Conservation (phyloP, 1,140 invertebrate species). For the Vollenhovia emeryi region DNA sequence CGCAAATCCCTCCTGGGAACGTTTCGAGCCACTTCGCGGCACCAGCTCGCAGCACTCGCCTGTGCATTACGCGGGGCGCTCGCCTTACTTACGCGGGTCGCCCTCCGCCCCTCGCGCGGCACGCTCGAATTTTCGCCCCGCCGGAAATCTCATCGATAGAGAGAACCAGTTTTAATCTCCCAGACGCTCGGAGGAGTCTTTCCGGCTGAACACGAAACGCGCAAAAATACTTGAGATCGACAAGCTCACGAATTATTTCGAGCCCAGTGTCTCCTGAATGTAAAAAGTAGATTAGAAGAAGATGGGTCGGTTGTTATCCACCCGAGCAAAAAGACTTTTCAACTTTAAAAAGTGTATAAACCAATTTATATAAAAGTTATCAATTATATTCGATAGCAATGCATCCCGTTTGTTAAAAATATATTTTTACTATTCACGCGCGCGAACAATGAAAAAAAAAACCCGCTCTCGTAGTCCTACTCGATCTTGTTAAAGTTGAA, state of each 20-base stretch:
- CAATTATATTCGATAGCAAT: too few species aligned
- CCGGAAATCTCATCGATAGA: not conserved
- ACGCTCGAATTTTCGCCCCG: not conserved
- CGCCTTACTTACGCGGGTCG: not conserved
- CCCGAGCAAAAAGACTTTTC: not conserved
- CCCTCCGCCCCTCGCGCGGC: too few species aligned
- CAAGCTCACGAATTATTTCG: not conserved
- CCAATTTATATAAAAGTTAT: not conserved
- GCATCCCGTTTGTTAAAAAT: not conserved
- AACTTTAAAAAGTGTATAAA: not conserved
- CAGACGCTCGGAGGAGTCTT: not conserved
- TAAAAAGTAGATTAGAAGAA: not conserved
- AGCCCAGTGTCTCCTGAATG: not conserved
- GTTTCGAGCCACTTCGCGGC: conserved; percentile 62
- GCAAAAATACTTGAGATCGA: not conserved
- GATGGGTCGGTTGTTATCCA: not conserved
- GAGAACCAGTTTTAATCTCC: conserved; percentile 1
- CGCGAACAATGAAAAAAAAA: not conserved
- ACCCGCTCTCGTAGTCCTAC: not conserved
- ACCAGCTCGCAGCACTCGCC: not conserved
- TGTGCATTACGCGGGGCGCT: not conserved
- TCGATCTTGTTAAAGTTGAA: not conserved
- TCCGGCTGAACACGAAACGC: not conserved
- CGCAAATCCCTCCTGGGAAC: conserved; percentile 74
- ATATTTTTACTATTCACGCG: not conserved